Percentiles rank a stretch among this genome's conserved stretches.
phyloP scores from a whole-genome alignment of 35 echinoderm and acorn worm genomes.

The Apostichopus parvimensis region DNA sequence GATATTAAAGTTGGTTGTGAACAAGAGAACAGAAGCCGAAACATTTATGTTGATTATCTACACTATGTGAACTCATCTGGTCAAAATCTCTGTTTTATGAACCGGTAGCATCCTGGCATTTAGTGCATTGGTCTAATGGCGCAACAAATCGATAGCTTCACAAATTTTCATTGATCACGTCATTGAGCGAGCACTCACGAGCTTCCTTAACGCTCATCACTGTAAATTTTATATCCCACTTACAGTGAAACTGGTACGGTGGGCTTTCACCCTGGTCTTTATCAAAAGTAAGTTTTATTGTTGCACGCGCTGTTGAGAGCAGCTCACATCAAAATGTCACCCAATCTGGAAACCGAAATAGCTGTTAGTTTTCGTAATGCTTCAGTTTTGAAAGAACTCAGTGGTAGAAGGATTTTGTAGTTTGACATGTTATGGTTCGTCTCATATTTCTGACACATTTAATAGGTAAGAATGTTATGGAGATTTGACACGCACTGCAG shows the following conservation, averaged over 20 bases:
- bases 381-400: not conserved
- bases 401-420: not conserved
- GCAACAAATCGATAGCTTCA: not conserved
- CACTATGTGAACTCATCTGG: not conserved
- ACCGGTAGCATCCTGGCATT: not conserved
- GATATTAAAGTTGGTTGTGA: no score
- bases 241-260: conserved; percentile 36
- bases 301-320: not conserved
- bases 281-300: conserved; percentile 1
- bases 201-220: conserved; percentile 17
- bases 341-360: not conserved
- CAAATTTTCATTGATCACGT: not conserved
- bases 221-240: conserved; percentile 45
- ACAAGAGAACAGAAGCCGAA: no score
- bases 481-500: no score
- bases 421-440: not conserved
- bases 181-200: not conserved
- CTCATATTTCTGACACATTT: not conserved
- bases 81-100: not conserved
- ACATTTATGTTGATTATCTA: no score
- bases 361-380: not conserved
- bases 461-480: no score
- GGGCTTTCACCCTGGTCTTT: conserved; percentile 13
- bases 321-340: not conserved
- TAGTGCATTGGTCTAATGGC: not conserved